Evolutionary conservation across 1,140 invertebrate species (phyloP), one percentile per base, ranked within the genome.

Genomic region (Orchestia grillus): DNA sequence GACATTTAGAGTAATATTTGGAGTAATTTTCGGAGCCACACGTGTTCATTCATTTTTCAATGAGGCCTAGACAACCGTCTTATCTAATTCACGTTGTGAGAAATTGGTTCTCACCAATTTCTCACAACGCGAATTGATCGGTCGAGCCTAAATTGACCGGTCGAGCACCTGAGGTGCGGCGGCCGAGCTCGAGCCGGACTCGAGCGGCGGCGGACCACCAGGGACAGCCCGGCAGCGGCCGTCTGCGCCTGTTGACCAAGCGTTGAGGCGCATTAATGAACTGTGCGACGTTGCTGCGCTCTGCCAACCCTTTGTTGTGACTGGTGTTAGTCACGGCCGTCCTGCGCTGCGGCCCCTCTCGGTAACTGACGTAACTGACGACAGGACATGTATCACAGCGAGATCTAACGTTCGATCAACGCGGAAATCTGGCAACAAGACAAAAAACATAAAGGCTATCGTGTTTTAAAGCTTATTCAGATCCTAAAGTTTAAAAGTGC

Each of bases 241-340:
- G 88, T 43, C 88, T 77, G 11, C 62, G 88, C 42, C 88, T 90
- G 88, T 90, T 90, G 88, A 90, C 88, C 15, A 15, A 90, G 28
- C 88, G 88, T 90, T 90, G 88, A 44, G 88, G 43, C 41, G 88
- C 88, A 90, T 90, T 90, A 90, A 90, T 90, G 88, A 90, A 90
- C 28, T 3, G 62, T 28, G 11, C 28, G 62, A 77, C 36, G 88
- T 41, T 44, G 88, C 0, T 1, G 41, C 88, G 88, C 88, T 41
- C 15, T 44, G 88, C 88, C 88, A 90, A 90, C 88, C 15, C 88
- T 90, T 41, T 90, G 88, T 90, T 90, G 88, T 90, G 88, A 90
- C 88, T 90, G 88, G 15, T 90, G 88, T 44, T 90, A 36, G 41
- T 90, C 41, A 77, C 88, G n/a, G 88, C 15, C 88, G 88, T 41